Percentiles rank a stretch among this genome's conserved stretches.
phyloP scores from a whole-genome alignment of 2,113 vertebrate genomes.

The Elaphurus davidianus region DNA sequence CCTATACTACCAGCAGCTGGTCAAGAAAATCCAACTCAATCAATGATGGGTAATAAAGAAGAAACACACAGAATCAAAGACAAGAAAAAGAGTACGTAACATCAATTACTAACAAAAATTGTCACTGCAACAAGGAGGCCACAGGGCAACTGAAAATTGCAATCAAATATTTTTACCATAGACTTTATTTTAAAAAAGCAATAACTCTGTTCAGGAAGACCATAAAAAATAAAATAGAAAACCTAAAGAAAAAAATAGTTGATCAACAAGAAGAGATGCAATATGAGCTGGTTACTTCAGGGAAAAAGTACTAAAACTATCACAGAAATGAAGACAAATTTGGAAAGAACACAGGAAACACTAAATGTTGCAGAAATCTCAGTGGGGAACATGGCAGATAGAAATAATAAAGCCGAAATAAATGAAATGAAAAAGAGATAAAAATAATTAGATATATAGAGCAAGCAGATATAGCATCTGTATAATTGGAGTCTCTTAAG shows the following conservation, averaged over 20 bases:
- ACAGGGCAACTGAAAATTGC: not conserved
- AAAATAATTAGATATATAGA: not conserved
- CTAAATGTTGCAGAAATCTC: not conserved
- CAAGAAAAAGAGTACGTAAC: not conserved
- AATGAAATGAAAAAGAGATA: not conserved
- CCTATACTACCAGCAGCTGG: not conserved
- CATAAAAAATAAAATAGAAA: not conserved
- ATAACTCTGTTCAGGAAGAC: not conserved
- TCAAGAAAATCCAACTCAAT: not conserved
- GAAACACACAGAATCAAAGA: not conserved
- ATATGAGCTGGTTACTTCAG: not conserved
- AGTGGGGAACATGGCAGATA: not conserved
- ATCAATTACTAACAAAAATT: not conserved
- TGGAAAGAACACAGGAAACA: not conserved
- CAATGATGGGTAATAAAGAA: not conserved
- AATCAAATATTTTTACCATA: not conserved
- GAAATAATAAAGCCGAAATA: slow-evolving; percentile 1
- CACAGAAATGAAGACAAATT: not conserved
- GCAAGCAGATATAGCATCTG: not conserved
- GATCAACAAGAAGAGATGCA: not conserved
- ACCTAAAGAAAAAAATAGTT: not conserved
- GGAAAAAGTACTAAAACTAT: not conserved
- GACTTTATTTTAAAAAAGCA: not conserved
- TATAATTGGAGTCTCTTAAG: not conserved
- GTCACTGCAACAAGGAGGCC: not conserved